Base-by-base conservation (phyloP, 2,113 vertebrate genomes). In the Beaufortia kweichowensis region DNA sequence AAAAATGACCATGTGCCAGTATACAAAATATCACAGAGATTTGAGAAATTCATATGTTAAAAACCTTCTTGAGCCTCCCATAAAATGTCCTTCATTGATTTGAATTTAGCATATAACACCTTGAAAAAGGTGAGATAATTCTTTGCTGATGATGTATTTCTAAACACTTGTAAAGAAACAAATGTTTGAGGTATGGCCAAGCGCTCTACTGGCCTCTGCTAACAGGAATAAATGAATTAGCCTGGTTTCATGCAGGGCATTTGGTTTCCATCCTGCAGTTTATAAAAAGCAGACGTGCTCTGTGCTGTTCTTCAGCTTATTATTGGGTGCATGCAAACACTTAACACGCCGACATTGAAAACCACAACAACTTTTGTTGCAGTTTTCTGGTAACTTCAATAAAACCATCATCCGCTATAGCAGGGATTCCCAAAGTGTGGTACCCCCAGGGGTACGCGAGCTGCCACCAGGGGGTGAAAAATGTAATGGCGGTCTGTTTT, bases 241-340 rank as follows among this genome's bases (percentile, higher is more conserved):
- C 46, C 21, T n/a, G 70, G 55, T 73, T 76, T 46, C 63, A 39
- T n/a, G 62, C 24, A 48, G 56, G 41, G 17, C 55, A 79, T 79
- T 81, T 81, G 70, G 79, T 81, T 81, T 79, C 63, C 62, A 28
- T 81, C 75, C 8, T 24, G 19, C 41, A 2, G 0, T 48, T 61
- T 55, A 62, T 14, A 17, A 55, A 63, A 66, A 78, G 28, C 68
- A 76, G 23, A 75, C 23, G 9, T 62, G 19, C 31, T 59, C 59
- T 33, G 29, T 48, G n/a, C n/a, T 77, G 23, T 35, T 56, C 63
- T 77, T 75, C 57, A 65, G 23, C 43, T 28, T 17, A 75, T 81
- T 81, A 71, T 12, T 60, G 56, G 43, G 24, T 28, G 28, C 56
- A 80, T 56, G 33, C 57, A 41, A 75, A 43, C 48, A 50, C n/a